These are phyloP conservation scores for Pongo abelii DNA, from an alignment of 2,113 vertebrate species.

Conservation along the genomic window DNA sequence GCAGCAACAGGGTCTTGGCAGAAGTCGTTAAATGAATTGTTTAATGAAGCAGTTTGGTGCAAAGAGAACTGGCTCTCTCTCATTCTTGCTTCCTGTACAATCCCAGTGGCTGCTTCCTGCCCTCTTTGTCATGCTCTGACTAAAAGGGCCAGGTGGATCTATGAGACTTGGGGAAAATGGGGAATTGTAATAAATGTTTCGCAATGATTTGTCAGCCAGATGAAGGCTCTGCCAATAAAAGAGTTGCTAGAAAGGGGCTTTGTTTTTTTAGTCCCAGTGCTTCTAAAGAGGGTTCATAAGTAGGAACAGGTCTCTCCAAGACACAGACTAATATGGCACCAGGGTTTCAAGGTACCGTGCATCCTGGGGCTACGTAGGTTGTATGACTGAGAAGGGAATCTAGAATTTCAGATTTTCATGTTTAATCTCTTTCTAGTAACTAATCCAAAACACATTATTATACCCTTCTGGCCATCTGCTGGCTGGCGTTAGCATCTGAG, in stretches of 20 bases:
- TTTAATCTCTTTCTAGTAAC: slow-evolving; percentile 45
- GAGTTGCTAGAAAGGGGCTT: background rate
- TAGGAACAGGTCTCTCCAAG: background rate
- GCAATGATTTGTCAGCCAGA: background rate
- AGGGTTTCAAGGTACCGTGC: background rate
- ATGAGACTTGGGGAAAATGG: background rate
- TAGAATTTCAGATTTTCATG: slow-evolving; percentile 4
- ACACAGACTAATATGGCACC: background rate
- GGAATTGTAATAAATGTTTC: background rate
- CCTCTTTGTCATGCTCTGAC: background rate
- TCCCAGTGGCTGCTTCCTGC: background rate
- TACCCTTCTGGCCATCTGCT: slow-evolving; percentile 38
- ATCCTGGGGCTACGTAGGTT: background rate
- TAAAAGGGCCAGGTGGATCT: background rate
- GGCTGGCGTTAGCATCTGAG: slow-evolving; percentile 8
- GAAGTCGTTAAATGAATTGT: slow-evolving; percentile 68
- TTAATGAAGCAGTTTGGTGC: slow-evolving; percentile 47
- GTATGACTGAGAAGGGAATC: background rate
- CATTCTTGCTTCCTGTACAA: slow-evolving; percentile 9
- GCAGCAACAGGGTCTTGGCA: slow-evolving; percentile 56
- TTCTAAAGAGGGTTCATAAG: background rate
- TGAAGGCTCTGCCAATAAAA: background rate
- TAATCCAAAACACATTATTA: slow-evolving; percentile 21
- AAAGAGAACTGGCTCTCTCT: background rate
- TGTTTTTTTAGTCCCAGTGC: background rate